phyloP scores from a whole-genome alignment of 2,113 vertebrate genomes.

The Capra hircus region DNA sequence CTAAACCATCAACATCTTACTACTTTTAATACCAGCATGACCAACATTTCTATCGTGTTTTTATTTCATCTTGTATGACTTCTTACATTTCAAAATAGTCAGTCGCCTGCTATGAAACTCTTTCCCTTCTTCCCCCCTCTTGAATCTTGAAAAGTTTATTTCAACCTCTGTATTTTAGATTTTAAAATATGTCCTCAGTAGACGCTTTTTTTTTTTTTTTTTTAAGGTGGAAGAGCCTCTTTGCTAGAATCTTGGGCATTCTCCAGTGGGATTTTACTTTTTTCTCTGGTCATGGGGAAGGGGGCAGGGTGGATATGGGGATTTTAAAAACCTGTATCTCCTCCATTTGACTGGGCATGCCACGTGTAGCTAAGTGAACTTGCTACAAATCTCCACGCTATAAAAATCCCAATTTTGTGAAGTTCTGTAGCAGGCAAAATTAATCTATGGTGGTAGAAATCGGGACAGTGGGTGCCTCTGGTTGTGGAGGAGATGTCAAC shows the following conservation, averaged over 20 bases:
- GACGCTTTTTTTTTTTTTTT: not conserved
- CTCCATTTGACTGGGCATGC: not conserved
- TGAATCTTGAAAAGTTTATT: constrained; percentile 68
- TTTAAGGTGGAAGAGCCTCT: constrained; percentile 47
- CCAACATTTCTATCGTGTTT: constrained; percentile 69
- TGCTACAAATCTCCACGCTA: not conserved
- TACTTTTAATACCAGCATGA: constrained; percentile 80
- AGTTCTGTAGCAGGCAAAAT: not conserved
- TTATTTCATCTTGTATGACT: constrained; percentile 77
- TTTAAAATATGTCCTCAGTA: constrained; percentile 50
- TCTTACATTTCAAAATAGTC: constrained; percentile 63
- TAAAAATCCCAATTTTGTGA: not conserved
- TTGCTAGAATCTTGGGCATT: constrained; percentile 40
- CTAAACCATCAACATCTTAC: constrained; percentile 78
- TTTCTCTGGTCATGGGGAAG: not conserved
- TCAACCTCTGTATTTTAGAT: constrained; percentile 40
- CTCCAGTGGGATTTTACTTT: constrained; percentile 41
- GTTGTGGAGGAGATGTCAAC: not conserved
- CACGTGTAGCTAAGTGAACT: not conserved
- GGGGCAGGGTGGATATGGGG: rapidly evolving
- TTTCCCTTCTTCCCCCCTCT: constrained; percentile 22
- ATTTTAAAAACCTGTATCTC: not conserved
- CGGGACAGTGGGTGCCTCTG: not conserved
- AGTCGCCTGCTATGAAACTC: constrained; percentile 49
- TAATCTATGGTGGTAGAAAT: not conserved